Evolutionary conservation across 1,140 invertebrate species (phyloP), one percentile per base, ranked within the genome.

Genomic region (Melanaphis sacchari): DNA sequence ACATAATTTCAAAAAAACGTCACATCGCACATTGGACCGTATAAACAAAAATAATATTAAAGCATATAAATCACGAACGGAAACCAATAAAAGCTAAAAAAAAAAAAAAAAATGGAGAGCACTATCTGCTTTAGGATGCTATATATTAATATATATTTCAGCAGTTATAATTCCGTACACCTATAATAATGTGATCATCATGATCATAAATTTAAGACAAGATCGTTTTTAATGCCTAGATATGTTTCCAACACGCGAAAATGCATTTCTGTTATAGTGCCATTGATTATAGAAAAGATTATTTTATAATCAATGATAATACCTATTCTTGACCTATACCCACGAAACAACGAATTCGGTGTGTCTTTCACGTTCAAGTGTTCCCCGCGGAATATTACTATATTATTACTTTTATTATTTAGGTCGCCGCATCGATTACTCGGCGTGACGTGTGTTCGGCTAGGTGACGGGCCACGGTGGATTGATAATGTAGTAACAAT

Each of bases 361-460:
- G 31, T 36, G 36, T 76, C 59, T n/a, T 18, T n/a, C 59, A 21
- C 59, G 15, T 76, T 36, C 59, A 41, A 31, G 84, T 43, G 82
- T 41, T 40, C 4, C 4, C 11, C 31, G 11, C 24, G 38, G 31
- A 41, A 85, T 85, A 40, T 40, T 31, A 84, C 15, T 84, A 26
- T 84, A 26, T 84, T 31, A 84, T 40, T 84, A 85, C n/a, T 43
- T n/a, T 85, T 41, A 40, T 40, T 41, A 85, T 85, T 85, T 41
- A 85, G 84, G 84, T 85, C 84, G 31, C 84, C 41, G 1, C 40
- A 85, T 85, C 41, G 84, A 85, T 85, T 85, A 41, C 26, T 85
- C 84, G 41, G 84, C 24, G 38, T 85, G 84, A 85, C 84, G 41
- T 41, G 26, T 7, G 40, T 43, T n/a, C 54, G 54, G 1, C 59